Base-by-base conservation (phyloP, 2,888 invertebrate genomes). In the Polymixis flavicincta region DNA sequence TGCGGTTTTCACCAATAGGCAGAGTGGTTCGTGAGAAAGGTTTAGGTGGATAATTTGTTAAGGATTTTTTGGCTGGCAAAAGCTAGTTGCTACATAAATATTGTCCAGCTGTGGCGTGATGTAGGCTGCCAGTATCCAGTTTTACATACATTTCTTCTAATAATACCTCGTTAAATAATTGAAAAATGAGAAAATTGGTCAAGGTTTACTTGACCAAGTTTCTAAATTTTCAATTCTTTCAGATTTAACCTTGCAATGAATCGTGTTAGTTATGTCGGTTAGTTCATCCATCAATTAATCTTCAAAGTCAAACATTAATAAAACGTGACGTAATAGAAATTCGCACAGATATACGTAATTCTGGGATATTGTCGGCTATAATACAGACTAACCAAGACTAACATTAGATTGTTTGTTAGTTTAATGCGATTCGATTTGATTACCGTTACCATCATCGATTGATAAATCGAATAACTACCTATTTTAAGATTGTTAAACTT, bases 351-450 rank as follows among this genome's bases (percentile, higher is more conserved):
- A 37, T 60, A 55, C 77, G 65, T 37, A 52, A 59, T 54, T 54
- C 14, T 42, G 42, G 28, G n/a, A 50, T 83, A 68, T 71, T 82
- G 67, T 83, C 7, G 25, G 83, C 28, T 11, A 55, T 80, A 65
- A 52, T 11, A 32, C 19, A n/a, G 55, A 42, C 42, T 19, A 14
- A 28, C 37, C 65, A 50, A 37, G 45, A 28, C 42, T 22, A 25
- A 54, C 19, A 64, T 28, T 19, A 17, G 28, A 25, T 4, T 45
- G 37, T 37, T 2, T 55, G 48, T 71, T 80, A 32, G 61, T 55
- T n/a, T 55, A 61, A 9, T 32, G 42, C 22, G 63, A 80, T 48
- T 32, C 52, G 11, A 13, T 76, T 76, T 70, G 45, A 72, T 64
- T 74, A 64, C 25, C 9, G 25, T 59, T 61, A 54, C 42, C 45